Conservation (phyloP, 2,113 vertebrate species). For the Seriola rivoliana region DNA sequence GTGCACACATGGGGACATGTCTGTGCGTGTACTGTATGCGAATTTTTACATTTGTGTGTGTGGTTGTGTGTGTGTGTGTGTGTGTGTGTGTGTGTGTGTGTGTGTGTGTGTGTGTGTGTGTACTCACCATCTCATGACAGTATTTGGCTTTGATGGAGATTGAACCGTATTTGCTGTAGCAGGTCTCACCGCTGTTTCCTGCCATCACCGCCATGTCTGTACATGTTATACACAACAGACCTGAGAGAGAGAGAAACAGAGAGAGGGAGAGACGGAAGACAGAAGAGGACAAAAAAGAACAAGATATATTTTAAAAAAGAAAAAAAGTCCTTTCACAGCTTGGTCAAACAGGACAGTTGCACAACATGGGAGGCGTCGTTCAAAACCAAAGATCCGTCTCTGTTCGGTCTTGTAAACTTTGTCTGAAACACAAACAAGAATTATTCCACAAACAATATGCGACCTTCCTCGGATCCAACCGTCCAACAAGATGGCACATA, state of each 20-base stretch:
- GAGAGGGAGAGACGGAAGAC: fast-evolving
- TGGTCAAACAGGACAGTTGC: not conserved
- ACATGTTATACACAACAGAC: constrained; percentile 93
- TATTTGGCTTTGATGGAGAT: constrained; percentile 92
- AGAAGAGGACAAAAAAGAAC: not conserved
- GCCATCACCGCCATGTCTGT: constrained; percentile 96
- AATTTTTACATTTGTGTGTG: constrained; percentile 1
- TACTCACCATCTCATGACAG: constrained; percentile 95
- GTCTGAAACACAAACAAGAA: not conserved
- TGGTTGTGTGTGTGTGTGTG: constrained; percentile 5
- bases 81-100: not conserved
- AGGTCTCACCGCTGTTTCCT: constrained; percentile 92
- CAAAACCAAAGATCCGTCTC: not conserved
- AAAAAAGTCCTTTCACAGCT: not conserved
- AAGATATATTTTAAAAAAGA: not conserved
- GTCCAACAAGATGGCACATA: no score
- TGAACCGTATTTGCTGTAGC: constrained; percentile 94
- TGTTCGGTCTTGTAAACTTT: not conserved
- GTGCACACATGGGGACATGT: constrained; percentile 1
- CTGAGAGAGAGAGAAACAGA: constrained; percentile 65
- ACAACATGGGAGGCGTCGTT: not conserved
- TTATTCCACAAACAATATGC: not conserved
- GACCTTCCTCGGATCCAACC: constrained; percentile 28
- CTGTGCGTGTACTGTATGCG: not conserved
- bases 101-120: constrained; percentile 1